Evolutionary conservation across 2,888 invertebrate species (phyloP).

Genomic region (Phyllotreta striolata): DNA sequence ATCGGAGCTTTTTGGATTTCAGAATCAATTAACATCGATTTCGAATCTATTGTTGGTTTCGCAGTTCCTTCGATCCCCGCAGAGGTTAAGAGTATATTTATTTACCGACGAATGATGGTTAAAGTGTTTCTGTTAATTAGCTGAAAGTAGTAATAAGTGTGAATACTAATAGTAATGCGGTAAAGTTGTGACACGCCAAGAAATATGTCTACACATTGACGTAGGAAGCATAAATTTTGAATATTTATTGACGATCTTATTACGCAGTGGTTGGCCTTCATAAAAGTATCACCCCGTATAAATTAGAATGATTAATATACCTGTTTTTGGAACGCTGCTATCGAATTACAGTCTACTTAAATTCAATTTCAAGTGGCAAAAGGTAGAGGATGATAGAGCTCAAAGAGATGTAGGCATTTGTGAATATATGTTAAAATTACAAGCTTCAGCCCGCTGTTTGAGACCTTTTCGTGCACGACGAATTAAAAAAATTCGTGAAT

Average conservation of each 20-base stretch:
- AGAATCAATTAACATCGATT: constrained; percentile 49
- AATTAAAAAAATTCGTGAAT: constrained; percentile 1
- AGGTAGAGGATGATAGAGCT: no score
- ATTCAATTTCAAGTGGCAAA: no score
- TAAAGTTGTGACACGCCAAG: constrained; percentile 39
- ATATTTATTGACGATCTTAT: no score
- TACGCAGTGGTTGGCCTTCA: no score
- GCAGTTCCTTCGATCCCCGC: no score
- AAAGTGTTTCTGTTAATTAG: neutral
- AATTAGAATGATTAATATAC: neutral
- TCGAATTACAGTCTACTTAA: neutral
- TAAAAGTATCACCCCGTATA: no score
- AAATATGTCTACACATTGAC: constrained; percentile 25
- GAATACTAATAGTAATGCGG: constrained; percentile 43
- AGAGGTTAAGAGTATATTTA: neutral
- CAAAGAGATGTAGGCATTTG: no score
- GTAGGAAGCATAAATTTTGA: no score
- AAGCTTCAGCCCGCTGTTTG: neutral
- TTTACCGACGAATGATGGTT: neutral
- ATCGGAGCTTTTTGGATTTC: constrained; percentile 49
- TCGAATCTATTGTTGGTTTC: no score
- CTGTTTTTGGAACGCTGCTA: neutral
- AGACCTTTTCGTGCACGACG: neutral
- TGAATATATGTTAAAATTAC: no score
- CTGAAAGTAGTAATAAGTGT: constrained; percentile 35